phyloP scores from a whole-genome alignment of 2,113 vertebrate genomes.

The Sturnus vulgaris region DNA sequence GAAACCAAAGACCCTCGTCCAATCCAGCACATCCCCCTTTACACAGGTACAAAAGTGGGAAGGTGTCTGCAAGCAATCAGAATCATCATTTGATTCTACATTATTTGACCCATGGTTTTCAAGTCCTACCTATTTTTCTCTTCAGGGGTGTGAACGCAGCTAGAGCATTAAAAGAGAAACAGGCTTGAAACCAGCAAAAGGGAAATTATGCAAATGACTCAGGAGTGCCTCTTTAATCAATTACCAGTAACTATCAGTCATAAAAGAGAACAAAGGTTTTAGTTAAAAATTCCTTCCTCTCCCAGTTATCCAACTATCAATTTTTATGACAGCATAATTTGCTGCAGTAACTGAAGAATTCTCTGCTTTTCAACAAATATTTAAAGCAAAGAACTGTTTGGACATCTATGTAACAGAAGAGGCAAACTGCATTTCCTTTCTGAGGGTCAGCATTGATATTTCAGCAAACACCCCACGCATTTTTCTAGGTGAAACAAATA shows the following conservation, averaged over 20 bases:
- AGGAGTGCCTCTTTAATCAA: not conserved
- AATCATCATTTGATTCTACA: not conserved
- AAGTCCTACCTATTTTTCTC: not conserved
- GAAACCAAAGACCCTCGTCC: not conserved
- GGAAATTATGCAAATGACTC: not conserved
- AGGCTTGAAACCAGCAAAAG: not conserved
- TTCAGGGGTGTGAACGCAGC: rapidly evolving
- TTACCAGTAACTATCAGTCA: not conserved
- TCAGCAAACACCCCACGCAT: not conserved
- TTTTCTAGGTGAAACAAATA: not conserved
- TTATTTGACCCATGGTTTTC: not conserved
- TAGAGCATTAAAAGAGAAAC: not conserved
- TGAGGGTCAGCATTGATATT: not conserved
- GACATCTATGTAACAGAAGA: not conserved
- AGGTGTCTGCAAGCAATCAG: rapidly evolving
- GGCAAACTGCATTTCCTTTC: not conserved
- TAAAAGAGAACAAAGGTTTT: not conserved
- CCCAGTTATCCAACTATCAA: not conserved
- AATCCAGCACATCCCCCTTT: not conserved
- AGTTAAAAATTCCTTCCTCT: not conserved
- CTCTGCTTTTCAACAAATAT: not conserved
- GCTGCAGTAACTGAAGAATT: not conserved
- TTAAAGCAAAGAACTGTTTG: not conserved
- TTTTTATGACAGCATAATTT: not conserved
- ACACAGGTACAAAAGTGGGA: not conserved